Percentiles rank a stretch among this genome's conserved stretches.
phyloP scores from a whole-genome alignment of 2,888 invertebrate genomes.

The Alloscopus bannaensis region DNA sequence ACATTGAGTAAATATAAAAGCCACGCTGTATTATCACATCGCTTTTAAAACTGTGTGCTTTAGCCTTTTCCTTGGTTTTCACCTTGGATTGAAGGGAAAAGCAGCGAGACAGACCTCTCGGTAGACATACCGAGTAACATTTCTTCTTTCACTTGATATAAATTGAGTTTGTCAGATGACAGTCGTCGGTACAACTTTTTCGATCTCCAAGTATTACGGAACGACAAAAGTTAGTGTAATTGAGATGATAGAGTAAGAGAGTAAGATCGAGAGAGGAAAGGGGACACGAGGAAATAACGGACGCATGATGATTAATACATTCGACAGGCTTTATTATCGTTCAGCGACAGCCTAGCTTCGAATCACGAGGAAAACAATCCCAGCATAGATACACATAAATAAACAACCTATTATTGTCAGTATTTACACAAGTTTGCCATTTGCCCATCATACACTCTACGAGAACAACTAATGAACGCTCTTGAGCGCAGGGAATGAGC shows the following conservation, averaged over 20 bases:
- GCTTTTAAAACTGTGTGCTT: no score
- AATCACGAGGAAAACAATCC: conserved; percentile 18
- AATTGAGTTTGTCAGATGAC: no score
- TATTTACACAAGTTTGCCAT: conserved; percentile 57
- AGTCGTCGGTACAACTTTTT: conserved; percentile 26
- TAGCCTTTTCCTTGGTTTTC: no score
- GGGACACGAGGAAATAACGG: conserved; percentile 47
- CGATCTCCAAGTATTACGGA: no score
- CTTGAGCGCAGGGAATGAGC: conserved; percentile 37
- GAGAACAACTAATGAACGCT: conserved; percentile 13
- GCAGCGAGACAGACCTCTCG: no score
- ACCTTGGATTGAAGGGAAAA: no score
- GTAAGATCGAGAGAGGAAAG: conserved; percentile 51
- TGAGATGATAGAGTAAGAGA: conserved; percentile 51
- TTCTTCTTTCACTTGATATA: no score
- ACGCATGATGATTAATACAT: conserved; percentile 52
- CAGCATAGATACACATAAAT: conserved; percentile 24
- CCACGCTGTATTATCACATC: no score
- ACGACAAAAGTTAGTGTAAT: no score
- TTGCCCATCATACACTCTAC: conserved; percentile 25
- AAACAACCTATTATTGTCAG: conserved; percentile 43
- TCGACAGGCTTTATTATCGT: conserved; percentile 19
- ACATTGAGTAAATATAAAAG: no score
- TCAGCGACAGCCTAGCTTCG: conserved; percentile 9
- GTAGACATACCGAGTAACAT: no score